These are phyloP conservation scores for Euwallacea similis DNA, from an alignment of 1,140 invertebrate species.

Conservation along the genomic window DNA sequence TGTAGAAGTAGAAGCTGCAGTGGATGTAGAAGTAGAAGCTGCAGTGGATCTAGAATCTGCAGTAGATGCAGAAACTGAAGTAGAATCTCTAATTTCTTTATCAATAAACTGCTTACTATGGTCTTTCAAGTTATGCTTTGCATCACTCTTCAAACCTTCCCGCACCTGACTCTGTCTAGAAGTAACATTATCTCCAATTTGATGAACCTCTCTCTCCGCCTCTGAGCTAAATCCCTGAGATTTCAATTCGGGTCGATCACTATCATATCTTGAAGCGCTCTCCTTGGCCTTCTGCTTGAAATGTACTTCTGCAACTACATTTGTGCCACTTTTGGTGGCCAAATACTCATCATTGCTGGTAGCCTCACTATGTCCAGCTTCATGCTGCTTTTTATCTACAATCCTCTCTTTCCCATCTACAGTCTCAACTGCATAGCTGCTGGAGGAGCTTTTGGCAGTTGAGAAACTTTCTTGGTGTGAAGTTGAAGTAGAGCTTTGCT, in stretches of 20 bases:
- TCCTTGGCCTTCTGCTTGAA: conserved; percentile 58
- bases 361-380: conserved; percentile 58
- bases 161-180: conserved; percentile 27
- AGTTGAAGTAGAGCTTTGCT: conserved; percentile 43
- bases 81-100: conserved; percentile 32
- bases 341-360: conserved; percentile 57
- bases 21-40: not conserved
- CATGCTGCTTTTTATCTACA: conserved; percentile 59
- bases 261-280: conserved; percentile 59
- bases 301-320: conserved; percentile 58
- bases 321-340: conserved; percentile 55
- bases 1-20: not conserved
- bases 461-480: conserved; percentile 45
- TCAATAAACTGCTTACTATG: conserved; percentile 34
- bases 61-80: not conserved
- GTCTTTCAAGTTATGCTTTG: conserved; percentile 10
- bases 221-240: conserved; percentile 46
- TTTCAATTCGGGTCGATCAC: conserved; percentile 55
- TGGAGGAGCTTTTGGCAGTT: conserved; percentile 59
- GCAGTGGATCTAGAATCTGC: not conserved
- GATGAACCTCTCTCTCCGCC: conserved; percentile 46
- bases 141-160: conserved; percentile 8
- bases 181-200: conserved; percentile 44
- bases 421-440: conserved; percentile 61
- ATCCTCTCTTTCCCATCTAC: conserved; percentile 65